Base-by-base conservation (phyloP, 2,797 vertebrate species). In the Propithecus perrieri region DNA sequence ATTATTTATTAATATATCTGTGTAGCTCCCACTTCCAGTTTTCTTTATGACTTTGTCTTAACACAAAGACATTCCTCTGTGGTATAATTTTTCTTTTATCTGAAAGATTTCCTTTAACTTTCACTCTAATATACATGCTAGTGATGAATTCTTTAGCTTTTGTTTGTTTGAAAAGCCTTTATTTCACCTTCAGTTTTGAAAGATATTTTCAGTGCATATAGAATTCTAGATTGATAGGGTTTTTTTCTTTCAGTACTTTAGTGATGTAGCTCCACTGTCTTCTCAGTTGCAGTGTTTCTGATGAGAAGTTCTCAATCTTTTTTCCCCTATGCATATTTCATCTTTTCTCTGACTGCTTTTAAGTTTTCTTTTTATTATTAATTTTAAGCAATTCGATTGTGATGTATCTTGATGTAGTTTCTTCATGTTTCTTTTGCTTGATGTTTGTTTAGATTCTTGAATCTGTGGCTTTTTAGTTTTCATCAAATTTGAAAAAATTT, bases 391-490 rank as follows among this genome's bases (percentile, higher is more conserved):
- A 2, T 94, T 85, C 89, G 55, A 7, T 72, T 89, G 59, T 74
- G 48, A 80, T 80, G 48, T 96, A 2, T 14, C 35, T 95, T 74
- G 30, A 26, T 35, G 13, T 81, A 89, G 24, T 94, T 89, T 74
- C 35, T 93, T 91, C 41, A 33, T 94, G 48, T 79, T 92, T 57
- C 22, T 78, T 94, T 88, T 63, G 28, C 9, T 75, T 48, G 10
- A 10, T 61, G 4, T 76, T 93, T 35, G 63, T 93, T 61, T 86
- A 63, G 57, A 85, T 81, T 90, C 35, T 96, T 80, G 5, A 61
- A 81, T 53, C 30, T 89, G 28, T 96, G 75, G 35, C 69, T 90
- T 89, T 89, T 48, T 78, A n/a, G 20, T 81, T 89, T 87, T 84
- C 13, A 93, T 84, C 53, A 91, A 67, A 86, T 89, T 89, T 72